Conservation (phyloP, 2,888 invertebrate genomes). For the Clusia tigrina region DNA sequence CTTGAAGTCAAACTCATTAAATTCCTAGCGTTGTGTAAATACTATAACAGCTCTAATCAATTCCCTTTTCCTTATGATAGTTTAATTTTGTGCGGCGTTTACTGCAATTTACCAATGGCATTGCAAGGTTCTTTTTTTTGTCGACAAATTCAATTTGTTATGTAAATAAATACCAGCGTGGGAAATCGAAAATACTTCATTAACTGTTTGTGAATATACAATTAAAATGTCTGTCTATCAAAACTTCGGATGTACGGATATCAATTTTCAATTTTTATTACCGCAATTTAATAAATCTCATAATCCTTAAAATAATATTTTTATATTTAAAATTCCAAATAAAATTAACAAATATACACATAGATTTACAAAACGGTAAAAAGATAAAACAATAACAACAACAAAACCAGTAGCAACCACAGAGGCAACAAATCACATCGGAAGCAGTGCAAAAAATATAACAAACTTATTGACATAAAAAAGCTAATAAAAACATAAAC, state of each 20-base stretch:
- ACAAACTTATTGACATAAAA: slow-evolving; percentile 49
- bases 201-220: too few relatives aligned
- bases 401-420: not conserved
- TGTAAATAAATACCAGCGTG: too few relatives aligned
- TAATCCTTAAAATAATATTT: slow-evolving; percentile 54
- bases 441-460: slow-evolving; percentile 26
- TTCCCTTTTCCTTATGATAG: too few relatives aligned
- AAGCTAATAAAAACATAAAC: slow-evolving; percentile 51
- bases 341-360: slow-evolving; percentile 40
- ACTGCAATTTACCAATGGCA: too few relatives aligned
- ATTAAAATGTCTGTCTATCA: too few relatives aligned
- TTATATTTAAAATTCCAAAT: slow-evolving; percentile 57
- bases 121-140: too few relatives aligned
- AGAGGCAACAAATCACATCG: slow-evolving; percentile 44
- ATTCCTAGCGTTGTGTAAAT: too few relatives aligned
- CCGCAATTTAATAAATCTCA: slow-evolving; percentile 56
- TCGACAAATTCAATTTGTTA: too few relatives aligned
- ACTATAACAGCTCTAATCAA: too few relatives aligned
- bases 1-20: too few relatives aligned
- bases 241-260: slow-evolving; percentile 35
- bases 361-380: slow-evolving; percentile 40
- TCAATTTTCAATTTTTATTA: slow-evolving; percentile 46
- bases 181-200: too few relatives aligned
- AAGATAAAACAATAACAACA: slow-evolving; percentile 47
- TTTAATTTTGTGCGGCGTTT: too few relatives aligned